Percentiles rank a stretch among this genome's conserved stretches.
These are phyloP conservation scores for Hafferia zeledoni DNA, from an alignment of 2,797 vertebrate genomes.

Conservation along the genomic window DNA sequence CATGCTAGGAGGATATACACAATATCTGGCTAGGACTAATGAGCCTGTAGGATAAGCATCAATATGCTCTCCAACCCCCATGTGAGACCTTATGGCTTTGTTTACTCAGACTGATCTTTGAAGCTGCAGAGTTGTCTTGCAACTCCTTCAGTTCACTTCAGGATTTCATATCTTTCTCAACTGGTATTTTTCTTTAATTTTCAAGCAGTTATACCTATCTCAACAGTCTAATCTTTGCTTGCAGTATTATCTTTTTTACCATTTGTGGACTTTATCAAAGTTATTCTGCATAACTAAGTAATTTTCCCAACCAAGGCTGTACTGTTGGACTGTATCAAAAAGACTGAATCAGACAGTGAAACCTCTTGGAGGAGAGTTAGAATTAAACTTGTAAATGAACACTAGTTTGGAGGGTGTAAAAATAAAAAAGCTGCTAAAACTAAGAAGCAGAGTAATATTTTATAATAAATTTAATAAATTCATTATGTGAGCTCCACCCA, in stretches of 20 bases:
- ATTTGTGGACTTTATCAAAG: neutral
- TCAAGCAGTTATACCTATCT: neutral
- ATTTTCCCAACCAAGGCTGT: rapidly evolving
- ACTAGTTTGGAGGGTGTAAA: neutral
- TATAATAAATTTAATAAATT: neutral
- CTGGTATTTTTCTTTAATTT: neutral
- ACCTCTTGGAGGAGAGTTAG: neutral
- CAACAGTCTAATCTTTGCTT: neutral
- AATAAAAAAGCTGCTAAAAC: neutral
- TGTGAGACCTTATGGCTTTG: neutral
- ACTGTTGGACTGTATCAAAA: neutral
- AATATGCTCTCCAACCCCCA: rapidly evolving
- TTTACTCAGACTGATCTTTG: neutral
- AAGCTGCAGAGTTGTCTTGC: neutral
- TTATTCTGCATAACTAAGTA: neutral
- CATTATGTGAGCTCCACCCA: neutral
- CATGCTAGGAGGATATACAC: neutral
- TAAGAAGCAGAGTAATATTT: neutral
- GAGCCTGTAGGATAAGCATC: neutral
- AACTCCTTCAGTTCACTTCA: neutral
- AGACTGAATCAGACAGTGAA: neutral
- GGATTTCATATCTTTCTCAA: neutral
- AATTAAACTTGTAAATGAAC: neutral
- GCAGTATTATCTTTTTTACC: neutral
- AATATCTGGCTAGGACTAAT: neutral